Evolutionary conservation across 2,797 vertebrate species (phyloP).

Genomic region (Anomalospiza imberbis): DNA sequence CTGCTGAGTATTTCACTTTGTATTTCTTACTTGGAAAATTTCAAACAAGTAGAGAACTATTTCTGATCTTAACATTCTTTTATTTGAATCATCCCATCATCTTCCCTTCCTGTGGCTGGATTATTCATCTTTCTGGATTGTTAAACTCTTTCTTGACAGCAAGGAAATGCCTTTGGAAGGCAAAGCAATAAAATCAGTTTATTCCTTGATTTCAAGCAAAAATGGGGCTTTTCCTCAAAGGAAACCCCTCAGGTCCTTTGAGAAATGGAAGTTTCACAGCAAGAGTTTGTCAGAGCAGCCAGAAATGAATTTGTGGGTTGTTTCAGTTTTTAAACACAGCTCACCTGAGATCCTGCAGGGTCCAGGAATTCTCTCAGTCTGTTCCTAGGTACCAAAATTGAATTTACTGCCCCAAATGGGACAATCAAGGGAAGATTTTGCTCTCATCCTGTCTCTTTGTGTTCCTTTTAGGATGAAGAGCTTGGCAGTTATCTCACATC

Average conservation of each 20-base stretch:
- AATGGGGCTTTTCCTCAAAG: neutral
- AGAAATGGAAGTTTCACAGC: neutral
- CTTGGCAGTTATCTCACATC: constrained; percentile 92
- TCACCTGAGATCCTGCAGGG: rapidly evolving
- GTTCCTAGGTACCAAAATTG: neutral
- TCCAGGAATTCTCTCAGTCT: neutral
- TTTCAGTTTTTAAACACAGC: neutral
- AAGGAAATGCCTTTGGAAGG: neutral
- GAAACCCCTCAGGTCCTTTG: neutral
- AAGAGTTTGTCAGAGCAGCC: neutral
- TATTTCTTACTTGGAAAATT: neutral
- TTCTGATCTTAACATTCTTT: neutral
- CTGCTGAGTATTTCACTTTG: neutral
- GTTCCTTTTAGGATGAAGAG: constrained; percentile 86
- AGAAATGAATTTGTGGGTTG: neutral
- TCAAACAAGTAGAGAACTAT: neutral
- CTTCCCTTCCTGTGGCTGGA: neutral
- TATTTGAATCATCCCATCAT: neutral
- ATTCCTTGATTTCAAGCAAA: neutral
- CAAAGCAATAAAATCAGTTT: neutral
- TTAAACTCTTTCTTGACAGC: neutral
- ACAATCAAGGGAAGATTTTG: neutral
- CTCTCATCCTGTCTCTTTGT: neutral
- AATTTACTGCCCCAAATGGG: rapidly evolving
- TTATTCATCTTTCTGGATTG: neutral